A percentile compares a stretch with the other conserved stretches of the same genome.
phyloP scores from a whole-genome alignment of 2,888 invertebrate genomes.

The Drosophila kambysellisi region DNA sequence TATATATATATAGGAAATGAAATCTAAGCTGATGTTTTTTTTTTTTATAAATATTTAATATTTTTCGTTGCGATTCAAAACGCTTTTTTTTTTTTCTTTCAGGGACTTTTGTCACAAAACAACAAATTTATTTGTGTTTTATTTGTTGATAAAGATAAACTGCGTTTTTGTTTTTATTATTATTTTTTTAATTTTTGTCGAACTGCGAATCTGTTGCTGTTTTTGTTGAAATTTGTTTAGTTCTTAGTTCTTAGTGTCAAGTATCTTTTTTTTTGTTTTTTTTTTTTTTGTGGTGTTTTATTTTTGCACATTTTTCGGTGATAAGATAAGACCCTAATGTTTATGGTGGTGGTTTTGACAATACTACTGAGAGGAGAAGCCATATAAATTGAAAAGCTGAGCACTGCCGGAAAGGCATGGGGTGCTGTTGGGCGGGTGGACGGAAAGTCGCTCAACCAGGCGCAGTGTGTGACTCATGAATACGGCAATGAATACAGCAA shows the following conservation, averaged over 20 bases:
- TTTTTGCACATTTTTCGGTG: slow-evolving; percentile 46
- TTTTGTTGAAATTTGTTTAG: slow-evolving; percentile 31
- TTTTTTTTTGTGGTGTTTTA: neutral
- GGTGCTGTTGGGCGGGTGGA: neutral
- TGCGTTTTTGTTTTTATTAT: slow-evolving; percentile 26
- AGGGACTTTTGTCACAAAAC: slow-evolving; percentile 30
- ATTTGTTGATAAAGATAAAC: slow-evolving; percentile 56
- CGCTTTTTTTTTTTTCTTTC: neutral
- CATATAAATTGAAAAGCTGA: slow-evolving; percentile 36
- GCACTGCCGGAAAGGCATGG: slow-evolving; percentile 6
- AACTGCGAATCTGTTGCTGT: slow-evolving; percentile 38
- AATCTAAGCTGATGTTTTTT: neutral
- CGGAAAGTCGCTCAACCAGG: slow-evolving; percentile 6
- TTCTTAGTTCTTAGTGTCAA: slow-evolving; percentile 18
- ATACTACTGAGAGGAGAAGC: slow-evolving; percentile 36
- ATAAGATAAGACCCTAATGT: slow-evolving; percentile 47
- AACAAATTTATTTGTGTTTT: slow-evolving; percentile 23
- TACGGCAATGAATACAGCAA: slow-evolving; percentile 6
- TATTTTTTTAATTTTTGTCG: slow-evolving; percentile 22
- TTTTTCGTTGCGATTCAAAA: slow-evolving; percentile 5
- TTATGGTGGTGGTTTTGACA: slow-evolving; percentile 1
- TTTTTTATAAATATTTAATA: neutral
- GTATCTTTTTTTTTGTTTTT: neutral
- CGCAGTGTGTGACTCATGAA: slow-evolving; percentile 37
- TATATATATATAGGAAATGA: too few species aligned